Base-by-base conservation (phyloP, 2,797 vertebrate species). In the Nasua narica region DNA sequence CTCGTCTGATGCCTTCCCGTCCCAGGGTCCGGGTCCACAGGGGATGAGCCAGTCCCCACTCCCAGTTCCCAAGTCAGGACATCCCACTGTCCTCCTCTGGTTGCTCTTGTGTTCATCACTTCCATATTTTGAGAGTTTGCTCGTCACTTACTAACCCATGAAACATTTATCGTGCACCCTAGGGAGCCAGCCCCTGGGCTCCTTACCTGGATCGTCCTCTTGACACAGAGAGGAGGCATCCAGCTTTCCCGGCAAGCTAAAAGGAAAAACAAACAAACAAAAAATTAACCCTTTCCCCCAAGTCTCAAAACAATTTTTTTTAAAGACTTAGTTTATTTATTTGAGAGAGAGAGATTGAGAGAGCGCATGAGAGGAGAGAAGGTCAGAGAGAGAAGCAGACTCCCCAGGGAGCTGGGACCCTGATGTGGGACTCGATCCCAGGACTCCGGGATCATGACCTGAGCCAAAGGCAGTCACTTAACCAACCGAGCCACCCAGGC, bases 261-360 rank as follows among this genome's bases (percentile, higher is more conserved):
- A 32, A 62, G 60, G 27, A 29, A 29, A 14, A 29, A 29, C 13
- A 16, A 29, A 29, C 13, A 16, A 35, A 65, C n/a, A 67, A 35
- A 18, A 89, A 32, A 2, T 81, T 77, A 85, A 94, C 95, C 70
- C 87, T 83, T 79, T 67, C 62, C 77, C 72, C 52, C 0, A 37
- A 69, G 29, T 27, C 77, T 48, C 79, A 43, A 25, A 77, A 27
- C 62, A 27, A 5, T 40, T 77, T n/a, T 58, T 40, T 82, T 82
- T 91, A 40, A 88, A 91, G 72, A 69, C 58, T 16, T 46, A 72
- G 32, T 79, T 86, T 76, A 86, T 81, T 90, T 89, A 82, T 88
- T 27, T n/a, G n/a, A n/a, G n/a, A n/a, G n/a, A n/a, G n/a, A n/a
- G n/a, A n/a, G n/a, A n/a, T n/a, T n/a, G n/a, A n/a, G n/a, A n/a